Evolutionary conservation across 1,140 invertebrate species (phyloP).

Genomic region (Vollenhovia emeryi): DNA sequence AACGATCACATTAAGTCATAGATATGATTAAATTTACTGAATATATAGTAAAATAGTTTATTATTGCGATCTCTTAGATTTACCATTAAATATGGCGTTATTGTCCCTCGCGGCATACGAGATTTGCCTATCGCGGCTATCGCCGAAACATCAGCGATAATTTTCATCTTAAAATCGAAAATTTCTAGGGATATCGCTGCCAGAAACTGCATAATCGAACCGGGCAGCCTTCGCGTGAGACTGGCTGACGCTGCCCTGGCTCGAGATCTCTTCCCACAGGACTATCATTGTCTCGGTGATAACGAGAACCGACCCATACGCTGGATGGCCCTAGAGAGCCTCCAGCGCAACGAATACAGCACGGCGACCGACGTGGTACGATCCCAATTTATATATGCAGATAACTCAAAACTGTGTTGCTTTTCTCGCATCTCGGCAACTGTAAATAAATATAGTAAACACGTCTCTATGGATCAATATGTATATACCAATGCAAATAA

Average conservation of each 20-base stretch:
- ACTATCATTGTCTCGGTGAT: slow-evolving; percentile 97
- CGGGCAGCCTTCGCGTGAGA: slow-evolving; percentile 90
- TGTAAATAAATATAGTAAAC: neutral
- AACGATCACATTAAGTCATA: neutral
- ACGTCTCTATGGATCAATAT: neutral
- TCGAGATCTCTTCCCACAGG: slow-evolving; percentile 96
- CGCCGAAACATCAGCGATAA: slow-evolving; percentile 3
- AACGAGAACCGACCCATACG: slow-evolving; percentile 98
- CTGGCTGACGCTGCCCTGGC: slow-evolving; percentile 96
- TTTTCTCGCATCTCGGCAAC: neutral
- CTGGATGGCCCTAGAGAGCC: slow-evolving; percentile 97
- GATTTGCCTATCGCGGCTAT: neutral
- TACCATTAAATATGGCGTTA: neutral
- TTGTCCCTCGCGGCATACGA: neutral
- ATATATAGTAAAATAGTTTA: neutral
- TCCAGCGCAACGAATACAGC: slow-evolving; percentile 92
- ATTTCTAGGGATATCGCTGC: slow-evolving; percentile 92
- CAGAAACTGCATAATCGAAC: slow-evolving; percentile 95
- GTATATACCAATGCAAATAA: neutral
- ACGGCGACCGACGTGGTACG: slow-evolving; percentile 94
- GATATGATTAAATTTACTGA: neutral
- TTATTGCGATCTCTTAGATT: neutral
- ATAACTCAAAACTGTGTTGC: neutral
- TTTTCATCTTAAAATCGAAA: slow-evolving; percentile 22
- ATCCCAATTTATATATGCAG: slow-evolving; percentile 38